Conservation (phyloP, 2,113 vertebrate species). For the Trogon surrucura region DNA sequence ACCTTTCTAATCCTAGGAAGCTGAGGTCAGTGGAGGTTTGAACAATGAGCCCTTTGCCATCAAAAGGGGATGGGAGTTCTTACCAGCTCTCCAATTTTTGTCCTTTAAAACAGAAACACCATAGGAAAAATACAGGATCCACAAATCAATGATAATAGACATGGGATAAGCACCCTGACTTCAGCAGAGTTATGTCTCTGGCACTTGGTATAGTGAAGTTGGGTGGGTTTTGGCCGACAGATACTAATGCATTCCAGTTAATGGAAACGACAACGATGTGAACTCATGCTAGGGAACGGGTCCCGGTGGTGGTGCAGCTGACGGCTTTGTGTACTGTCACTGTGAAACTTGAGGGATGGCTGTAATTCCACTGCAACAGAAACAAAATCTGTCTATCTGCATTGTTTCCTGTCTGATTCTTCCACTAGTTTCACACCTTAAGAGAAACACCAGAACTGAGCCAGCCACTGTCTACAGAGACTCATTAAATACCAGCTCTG, state of each 20-base stretch:
- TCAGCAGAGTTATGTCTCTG: background rate
- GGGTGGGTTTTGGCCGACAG: background rate
- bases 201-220: background rate
- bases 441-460: background rate
- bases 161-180: background rate
- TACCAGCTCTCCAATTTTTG: background rate
- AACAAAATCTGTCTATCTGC: background rate
- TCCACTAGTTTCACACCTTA: background rate
- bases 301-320: background rate
- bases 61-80: background rate
- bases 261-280: background rate
- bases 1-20: background rate
- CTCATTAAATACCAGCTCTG: background rate
- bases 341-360: background rate
- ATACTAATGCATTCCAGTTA: background rate
- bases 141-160: background rate
- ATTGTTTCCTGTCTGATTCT: background rate
- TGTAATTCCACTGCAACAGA: background rate
- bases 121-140: background rate
- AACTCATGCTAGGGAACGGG: background rate
- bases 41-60: constrained; percentile 14
- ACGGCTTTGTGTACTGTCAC: background rate
- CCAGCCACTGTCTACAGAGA: background rate
- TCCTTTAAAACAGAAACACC: background rate
- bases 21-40: constrained; percentile 15